Conservation (phyloP, 1,140 invertebrate genomes). For the Tetragonula clypearis region DNA sequence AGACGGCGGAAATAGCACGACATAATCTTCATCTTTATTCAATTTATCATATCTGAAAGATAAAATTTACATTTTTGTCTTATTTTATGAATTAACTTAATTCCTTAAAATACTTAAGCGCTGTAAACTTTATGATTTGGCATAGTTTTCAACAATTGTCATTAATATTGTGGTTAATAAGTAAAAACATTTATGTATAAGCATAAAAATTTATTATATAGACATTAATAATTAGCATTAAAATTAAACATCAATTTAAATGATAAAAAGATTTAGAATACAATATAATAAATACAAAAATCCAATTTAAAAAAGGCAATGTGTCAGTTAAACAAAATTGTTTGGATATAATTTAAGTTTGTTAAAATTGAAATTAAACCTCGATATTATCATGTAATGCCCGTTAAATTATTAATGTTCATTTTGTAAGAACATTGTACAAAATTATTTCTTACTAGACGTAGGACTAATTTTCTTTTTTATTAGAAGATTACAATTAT, state of each 20-base stretch:
- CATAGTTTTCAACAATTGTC: background rate
- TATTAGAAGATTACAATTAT: background rate
- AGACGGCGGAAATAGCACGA: slow-evolving; percentile 70
- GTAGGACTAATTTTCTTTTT: background rate
- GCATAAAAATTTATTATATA: background rate
- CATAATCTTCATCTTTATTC: slow-evolving; percentile 70
- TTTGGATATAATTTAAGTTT: background rate
- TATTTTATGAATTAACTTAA: background rate
- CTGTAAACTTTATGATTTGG: background rate
- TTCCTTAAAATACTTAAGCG: background rate
- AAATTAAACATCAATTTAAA: background rate
- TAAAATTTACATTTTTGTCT: background rate
- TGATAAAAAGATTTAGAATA: background rate
- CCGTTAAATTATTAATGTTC: background rate
- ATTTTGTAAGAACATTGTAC: background rate
- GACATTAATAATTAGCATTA: background rate
- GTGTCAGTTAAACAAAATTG: background rate
- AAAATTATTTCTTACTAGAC: background rate
- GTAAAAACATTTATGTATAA: background rate
- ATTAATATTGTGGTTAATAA: background rate
- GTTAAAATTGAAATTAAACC: background rate
- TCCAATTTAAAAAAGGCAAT: background rate
- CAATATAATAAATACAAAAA: background rate
- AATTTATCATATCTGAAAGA: slow-evolving; percentile 51
- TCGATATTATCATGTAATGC: background rate